phyloP scores from a whole-genome alignment of 2,888 invertebrate species.

The Melangyna quadrimaculata region DNA sequence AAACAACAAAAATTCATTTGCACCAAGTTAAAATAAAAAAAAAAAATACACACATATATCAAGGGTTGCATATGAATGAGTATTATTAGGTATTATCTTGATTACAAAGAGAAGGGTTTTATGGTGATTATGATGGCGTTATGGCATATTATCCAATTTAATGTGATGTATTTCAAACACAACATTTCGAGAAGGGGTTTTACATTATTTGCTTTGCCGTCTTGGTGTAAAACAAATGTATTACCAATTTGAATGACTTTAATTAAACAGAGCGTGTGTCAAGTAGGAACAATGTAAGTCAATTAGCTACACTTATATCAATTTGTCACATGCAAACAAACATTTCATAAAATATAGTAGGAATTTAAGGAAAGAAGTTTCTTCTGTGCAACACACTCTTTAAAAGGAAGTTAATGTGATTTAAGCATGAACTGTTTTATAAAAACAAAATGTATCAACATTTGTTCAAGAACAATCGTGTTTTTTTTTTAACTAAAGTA shows the following conservation, averaged over 20 bases:
- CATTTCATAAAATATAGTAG: not conserved
- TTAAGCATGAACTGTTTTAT: not conserved
- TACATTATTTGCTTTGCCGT: not conserved
- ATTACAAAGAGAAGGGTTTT: not conserved
- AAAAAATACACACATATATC: not conserved
- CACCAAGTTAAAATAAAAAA: not conserved
- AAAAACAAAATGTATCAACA: no score
- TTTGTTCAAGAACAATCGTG: no score
- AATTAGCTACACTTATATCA: not conserved
- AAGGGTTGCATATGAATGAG: conserved; percentile 16
- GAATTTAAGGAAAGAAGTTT: not conserved
- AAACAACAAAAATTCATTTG: no score
- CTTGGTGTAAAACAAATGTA: not conserved
- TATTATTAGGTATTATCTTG: not conserved
- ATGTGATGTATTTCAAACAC: not conserved
- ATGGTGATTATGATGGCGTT: not conserved
- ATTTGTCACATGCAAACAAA: not conserved
- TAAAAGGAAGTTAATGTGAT: not conserved
- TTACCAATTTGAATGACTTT: not conserved
- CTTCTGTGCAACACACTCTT: no score
- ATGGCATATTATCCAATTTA: conserved; percentile 15
- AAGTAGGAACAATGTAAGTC: not conserved
- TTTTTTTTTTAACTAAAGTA: no score
- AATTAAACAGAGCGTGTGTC: not conserved
- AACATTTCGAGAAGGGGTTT: not conserved